Base-by-base conservation (phyloP, 2,888 invertebrate species). In the Didymodactylos carnosus region DNA sequence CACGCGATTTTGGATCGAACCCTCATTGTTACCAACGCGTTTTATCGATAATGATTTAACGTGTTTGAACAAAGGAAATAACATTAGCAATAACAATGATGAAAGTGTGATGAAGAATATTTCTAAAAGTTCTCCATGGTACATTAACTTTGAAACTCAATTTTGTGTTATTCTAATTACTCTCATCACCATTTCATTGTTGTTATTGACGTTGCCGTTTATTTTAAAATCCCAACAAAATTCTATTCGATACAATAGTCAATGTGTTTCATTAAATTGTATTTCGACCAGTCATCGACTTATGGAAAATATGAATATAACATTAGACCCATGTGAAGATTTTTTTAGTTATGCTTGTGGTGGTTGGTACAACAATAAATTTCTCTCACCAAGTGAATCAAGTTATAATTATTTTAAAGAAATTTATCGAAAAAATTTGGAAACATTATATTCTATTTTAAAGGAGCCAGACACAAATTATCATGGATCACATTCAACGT, bases 321-420 rank as follows among this genome's bases (percentile, higher is more conserved):
- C 76, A 2, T 77, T 76, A 2, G 78, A 80, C 69, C 81, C 81
- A 0, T 82, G 81, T 75, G 73, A 77, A 14, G 78, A 82, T 73
- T 82, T 82, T 76, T 81, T 81, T 76, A 72, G 76, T 40, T 81
- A 78, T 75, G 76, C 80, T 1, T 82, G 81, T 77, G 80, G 80
- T 0, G 77, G 77, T n/a, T 80, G 79, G 79, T 72, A 77, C 13
- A 76, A 78, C n/a, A 77, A 72, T 8, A 76, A 78, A 5, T 69
- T 76, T 14, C 75, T 80, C 16, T 80, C 80, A 10, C 79, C 80
- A 5, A 78, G 79, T 62, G 77, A 78, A 69, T 70, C 78, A 13
- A 78, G 78, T 71, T 80, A 78, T 72, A 77, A 76, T 46, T 73
- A 77, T 23, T 81, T 81, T 72, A 62, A 76, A 23, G 77, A 78